Conservation (phyloP, 2,888 invertebrate species). For the Biston stratarius region DNA sequence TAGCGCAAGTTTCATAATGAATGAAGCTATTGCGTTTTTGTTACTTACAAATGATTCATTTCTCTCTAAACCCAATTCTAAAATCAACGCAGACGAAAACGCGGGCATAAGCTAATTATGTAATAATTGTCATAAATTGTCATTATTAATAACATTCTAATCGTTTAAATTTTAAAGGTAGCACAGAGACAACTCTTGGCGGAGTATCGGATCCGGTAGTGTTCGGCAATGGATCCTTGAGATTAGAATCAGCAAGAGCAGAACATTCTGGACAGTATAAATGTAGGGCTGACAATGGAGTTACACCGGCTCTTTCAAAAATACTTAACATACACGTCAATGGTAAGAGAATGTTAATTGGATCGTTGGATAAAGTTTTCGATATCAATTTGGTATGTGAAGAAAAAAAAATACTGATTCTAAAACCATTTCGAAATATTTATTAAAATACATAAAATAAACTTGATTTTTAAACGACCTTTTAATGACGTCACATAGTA, state of each 20-base stretch:
- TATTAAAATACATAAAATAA: too few species aligned
- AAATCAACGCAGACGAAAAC: too few species aligned
- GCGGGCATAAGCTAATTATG: neutral
- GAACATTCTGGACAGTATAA: conserved; percentile 94
- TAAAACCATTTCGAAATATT: too few species aligned
- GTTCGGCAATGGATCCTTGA: conserved; percentile 90
- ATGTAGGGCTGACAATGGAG: conserved; percentile 94
- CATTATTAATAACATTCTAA: neutral
- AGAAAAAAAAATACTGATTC: too few species aligned
- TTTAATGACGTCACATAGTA: too few species aligned
- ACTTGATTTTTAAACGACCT: too few species aligned
- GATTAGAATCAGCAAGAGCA: conserved; percentile 90
- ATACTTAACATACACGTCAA: conserved; percentile 93
- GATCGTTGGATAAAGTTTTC: neutral
- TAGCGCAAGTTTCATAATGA: too few species aligned
- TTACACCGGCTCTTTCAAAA: conserved; percentile 93
- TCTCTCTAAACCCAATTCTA: too few species aligned
- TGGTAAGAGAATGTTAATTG: conserved; percentile 83
- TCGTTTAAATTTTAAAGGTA: conserved; percentile 61
- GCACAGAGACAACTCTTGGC: conserved; percentile 76
- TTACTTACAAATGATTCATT: too few species aligned
- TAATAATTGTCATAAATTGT: neutral
- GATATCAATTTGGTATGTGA: too few species aligned
- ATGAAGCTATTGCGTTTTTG: too few species aligned
- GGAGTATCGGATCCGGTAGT: conserved; percentile 81